Base-by-base conservation (phyloP, 2,797 vertebrate genomes). In the Oophaga sylvatica region DNA sequence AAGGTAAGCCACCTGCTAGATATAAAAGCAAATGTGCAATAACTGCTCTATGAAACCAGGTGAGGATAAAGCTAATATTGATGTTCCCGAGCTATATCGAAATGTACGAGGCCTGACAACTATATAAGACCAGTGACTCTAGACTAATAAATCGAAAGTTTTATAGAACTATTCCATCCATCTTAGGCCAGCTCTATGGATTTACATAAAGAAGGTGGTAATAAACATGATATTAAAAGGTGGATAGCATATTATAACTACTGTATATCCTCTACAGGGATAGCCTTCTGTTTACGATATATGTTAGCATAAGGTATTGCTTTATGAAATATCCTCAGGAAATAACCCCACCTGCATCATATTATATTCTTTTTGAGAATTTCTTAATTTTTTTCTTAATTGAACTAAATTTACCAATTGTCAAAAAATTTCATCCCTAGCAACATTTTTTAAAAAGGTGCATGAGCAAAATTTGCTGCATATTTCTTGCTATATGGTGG, bases 1-100 rank as follows among this genome's bases (percentile, higher is more conserved):
- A 82, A 75, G 79, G 79, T 87, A 76, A 35, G 70, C 70, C 35
- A 76, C 79, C 77, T 45, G 67, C 78, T 75, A 73, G 56, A 87
- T 22, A 71, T 29, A 73, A 81, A 71, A 62, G 57, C 41, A 67
- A 73, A 87, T 87, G 65, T 15, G 41, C 16, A 75, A 45, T 68
- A 12, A 60, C 67, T 41, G 71, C 26, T 48, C 31, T n/a, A 17
- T 65, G 22, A 29, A 75, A 31, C 31, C 31, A 76, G 31, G 35
- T 41, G 16, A 63, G 63, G 63, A 2, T 57, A 22, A 70, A n/a
- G 63, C 84, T 73, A 86, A 81, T 87, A 81, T 48, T 63, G 78
- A 86, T 81, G 22, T 35, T 45, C 56, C 17, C 1, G 15, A n/a
- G 53, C 12, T 60, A 20, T 80, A 35, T 71, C 0, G 8, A 22